These are phyloP conservation scores for Porphyrio hochstetteri DNA, from an alignment of 2,113 vertebrate species.

Conservation along the genomic window DNA sequence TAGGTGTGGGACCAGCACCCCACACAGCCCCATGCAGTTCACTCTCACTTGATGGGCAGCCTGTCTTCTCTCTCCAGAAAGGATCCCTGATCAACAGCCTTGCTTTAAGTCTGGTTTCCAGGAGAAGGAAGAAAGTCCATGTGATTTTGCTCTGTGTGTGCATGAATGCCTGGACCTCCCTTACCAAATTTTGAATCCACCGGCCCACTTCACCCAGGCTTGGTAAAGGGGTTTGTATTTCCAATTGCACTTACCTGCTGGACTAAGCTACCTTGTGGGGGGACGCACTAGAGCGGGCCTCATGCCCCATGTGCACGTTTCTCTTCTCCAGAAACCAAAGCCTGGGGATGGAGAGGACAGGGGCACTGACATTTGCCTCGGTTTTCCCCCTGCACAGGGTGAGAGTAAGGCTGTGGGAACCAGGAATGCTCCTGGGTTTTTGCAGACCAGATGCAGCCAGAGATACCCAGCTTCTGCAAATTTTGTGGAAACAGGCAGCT, in stretches of 20 bases:
- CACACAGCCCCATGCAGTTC: background rate
- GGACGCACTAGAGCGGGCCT: accelerated
- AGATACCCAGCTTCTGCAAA: background rate
- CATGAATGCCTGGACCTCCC: background rate
- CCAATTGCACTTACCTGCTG: background rate
- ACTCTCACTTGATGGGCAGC: background rate
- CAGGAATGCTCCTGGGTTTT: accelerated
- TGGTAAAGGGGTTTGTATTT: background rate
- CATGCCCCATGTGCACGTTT: accelerated
- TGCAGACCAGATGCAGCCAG: background rate
- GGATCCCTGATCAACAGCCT: background rate
- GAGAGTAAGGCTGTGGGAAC: background rate
- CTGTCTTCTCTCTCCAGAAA: background rate
- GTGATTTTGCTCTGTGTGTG: background rate
- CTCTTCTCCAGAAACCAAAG: background rate
- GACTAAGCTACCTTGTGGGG: accelerated
- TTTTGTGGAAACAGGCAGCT: background rate
- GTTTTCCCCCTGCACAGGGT: accelerated
- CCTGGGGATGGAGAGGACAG: background rate
- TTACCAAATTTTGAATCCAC: background rate
- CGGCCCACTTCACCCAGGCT: background rate
- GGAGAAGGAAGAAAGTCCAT: accelerated
- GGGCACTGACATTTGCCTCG: background rate
- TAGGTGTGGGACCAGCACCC: background rate
- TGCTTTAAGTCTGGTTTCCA: background rate